These are phyloP conservation scores for Brachionichthys hirsutus DNA, from an alignment of 2,113 vertebrate species.

Conservation along the genomic window DNA sequence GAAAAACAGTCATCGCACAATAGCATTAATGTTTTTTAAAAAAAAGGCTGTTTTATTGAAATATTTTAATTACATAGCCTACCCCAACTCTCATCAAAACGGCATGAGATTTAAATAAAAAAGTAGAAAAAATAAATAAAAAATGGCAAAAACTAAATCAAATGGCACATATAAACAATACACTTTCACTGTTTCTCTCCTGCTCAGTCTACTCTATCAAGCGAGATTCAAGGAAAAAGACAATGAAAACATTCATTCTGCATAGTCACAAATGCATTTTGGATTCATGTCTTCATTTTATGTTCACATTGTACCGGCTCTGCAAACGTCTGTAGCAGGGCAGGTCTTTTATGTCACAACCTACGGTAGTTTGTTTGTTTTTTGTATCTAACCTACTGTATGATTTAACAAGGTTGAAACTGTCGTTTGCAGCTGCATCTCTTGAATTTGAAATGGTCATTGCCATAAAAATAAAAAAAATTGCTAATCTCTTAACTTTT, in stretches of 20 bases:
- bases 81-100: constrained; percentile 34
- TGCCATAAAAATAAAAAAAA: too few relatives aligned
- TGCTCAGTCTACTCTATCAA: constrained; percentile 37
- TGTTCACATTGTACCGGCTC: constrained; percentile 39
- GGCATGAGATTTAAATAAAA: constrained; percentile 48
- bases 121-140: too few relatives aligned
- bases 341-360: constrained; percentile 4
- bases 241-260: constrained; percentile 62
- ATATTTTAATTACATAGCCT: constrained; percentile 54
- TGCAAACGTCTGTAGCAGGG: constrained; percentile 33
- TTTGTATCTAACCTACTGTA: constrained; percentile 33
- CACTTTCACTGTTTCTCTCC: constrained; percentile 33
- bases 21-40: constrained; percentile 4
- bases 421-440: constrained; percentile 23
- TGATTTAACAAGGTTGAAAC: constrained; percentile 43
- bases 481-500: constrained; percentile 9
- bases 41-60: constrained; percentile 77
- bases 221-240: constrained; percentile 50
- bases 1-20: constrained; percentile 1
- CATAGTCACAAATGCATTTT: constrained; percentile 64
- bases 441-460: constrained; percentile 5
- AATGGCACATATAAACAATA: not conserved
- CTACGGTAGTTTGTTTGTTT: constrained; percentile 4
- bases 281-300: constrained; percentile 22
- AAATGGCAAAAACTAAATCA: constrained; percentile 3